Base-by-base conservation (phyloP, 2,113 vertebrate species). In the Corvus hawaiiensis region DNA sequence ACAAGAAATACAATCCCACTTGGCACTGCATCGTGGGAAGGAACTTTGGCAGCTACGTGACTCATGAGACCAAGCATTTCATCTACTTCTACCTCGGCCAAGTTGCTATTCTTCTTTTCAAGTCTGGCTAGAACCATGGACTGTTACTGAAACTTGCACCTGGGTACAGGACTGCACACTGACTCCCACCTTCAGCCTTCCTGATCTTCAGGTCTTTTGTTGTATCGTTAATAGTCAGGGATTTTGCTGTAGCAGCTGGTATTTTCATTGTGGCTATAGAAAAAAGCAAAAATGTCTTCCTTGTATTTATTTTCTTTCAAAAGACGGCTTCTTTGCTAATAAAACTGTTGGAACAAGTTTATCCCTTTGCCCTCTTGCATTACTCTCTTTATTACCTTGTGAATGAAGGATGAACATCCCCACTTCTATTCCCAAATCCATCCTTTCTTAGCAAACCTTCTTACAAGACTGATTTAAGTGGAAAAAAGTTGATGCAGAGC, bases 21-120 rank as follows among this genome's bases (percentile, higher is more conserved):
- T 99, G 99, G 99, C 99, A 99, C 97, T 99, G 99, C 98, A 99
- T 99, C 3, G 99, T 99, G 96, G 99, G 99, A 83, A 99, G 99
- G 95, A 99, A 99, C 90, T 99, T 99, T 62, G 99, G 99, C 97
- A 99, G 99, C 97, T 99, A 99, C 0, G 99, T 99, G 97, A 99
- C 99, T 94, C 99, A 99, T 16, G 99, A 99, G 98, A 99, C 99
- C 94, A 99, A 99, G 97, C 99, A 99, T 98, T 99, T 99, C 98
- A 99, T 99, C 97, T 99, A 99, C 98, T 99, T 99, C 98, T 99
- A 99, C 98, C 98, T 99, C 97, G 99, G 99, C 97, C 99, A 99
- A 96, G 99, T 99, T 13, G 99, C 99, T 96, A 99, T 99, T 95
- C 98, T 99, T 96, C 98, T 99, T 44, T 99, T 99, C 97, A 99